Percentiles rank a stretch among this genome's conserved stretches.
Evolutionary conservation across 1,140 invertebrate genomes (phyloP).

Genomic region (Drosophila oshimai): DNA sequence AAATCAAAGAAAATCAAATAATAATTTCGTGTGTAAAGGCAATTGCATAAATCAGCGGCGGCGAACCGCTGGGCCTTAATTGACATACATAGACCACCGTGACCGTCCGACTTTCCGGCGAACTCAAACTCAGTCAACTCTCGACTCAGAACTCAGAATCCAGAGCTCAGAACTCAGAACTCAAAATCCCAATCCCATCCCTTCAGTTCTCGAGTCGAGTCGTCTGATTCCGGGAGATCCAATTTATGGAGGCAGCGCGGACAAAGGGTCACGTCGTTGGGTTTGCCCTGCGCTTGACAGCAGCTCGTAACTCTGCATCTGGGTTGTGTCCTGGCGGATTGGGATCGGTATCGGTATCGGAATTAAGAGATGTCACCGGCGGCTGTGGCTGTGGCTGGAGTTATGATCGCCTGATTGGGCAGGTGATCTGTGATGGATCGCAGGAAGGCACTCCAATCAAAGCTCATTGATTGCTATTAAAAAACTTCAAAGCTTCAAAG

Average conservation of each 20-base stretch:
- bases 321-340: neutral
- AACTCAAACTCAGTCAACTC: conserved; percentile 24
- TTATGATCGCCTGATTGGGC: conserved; percentile 10
- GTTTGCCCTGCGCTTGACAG: conserved; percentile 61
- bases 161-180: neutral
- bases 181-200: neutral
- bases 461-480: conserved; percentile 1
- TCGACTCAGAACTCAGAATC: neutral
- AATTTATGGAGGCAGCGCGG: conserved; percentile 62
- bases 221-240: conserved; percentile 34
- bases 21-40: conserved; percentile 13
- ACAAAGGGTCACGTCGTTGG: conserved; percentile 63
- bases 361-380: conserved; percentile 2
- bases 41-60: conserved; percentile 74
- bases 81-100: conserved; percentile 74
- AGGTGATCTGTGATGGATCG: conserved; percentile 23
- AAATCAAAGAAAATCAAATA: neutral
- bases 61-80: conserved; percentile 53
- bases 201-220: neutral
- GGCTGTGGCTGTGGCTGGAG: neutral
- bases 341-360: neutral
- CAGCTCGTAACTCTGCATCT: conserved; percentile 54
- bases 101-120: conserved; percentile 60
- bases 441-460: neutral
- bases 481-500: neutral